phyloP scores from a whole-genome alignment of 2,888 invertebrate species.

The Theretra japonica region DNA sequence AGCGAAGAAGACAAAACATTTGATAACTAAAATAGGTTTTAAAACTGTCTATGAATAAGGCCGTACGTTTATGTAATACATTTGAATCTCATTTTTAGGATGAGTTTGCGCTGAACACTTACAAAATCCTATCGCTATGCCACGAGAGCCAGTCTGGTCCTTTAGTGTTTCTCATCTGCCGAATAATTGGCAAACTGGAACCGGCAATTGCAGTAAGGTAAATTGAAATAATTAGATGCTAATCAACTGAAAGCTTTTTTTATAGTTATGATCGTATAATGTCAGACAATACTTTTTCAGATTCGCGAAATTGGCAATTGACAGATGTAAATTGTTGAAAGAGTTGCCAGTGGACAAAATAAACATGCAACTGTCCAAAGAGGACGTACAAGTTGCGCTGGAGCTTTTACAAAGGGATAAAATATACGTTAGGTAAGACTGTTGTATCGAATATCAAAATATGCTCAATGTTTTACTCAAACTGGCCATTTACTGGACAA shows the following conservation, averaged over 20 bases:
- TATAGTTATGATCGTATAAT: background rate
- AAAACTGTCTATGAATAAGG: too few species aligned
- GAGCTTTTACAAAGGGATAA: slow-evolving; percentile 85
- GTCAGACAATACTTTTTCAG: slow-evolving; percentile 45
- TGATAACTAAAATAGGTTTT: too few species aligned
- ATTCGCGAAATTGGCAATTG: slow-evolving; percentile 88
- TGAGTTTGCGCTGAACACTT: slow-evolving; percentile 87
- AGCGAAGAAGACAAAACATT: too few species aligned
- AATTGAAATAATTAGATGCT: slow-evolving; percentile 28
- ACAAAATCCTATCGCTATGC: slow-evolving; percentile 88
- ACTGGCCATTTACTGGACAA: too few species aligned
- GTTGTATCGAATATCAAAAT: too few species aligned
- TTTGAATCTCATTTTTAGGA: slow-evolving; percentile 81
- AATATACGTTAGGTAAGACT: slow-evolving; percentile 84
- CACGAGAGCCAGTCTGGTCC: slow-evolving; percentile 89
- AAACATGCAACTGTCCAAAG: slow-evolving; percentile 86
- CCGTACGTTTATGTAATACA: too few species aligned
- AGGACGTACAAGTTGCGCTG: slow-evolving; percentile 88
- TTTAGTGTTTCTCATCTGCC: slow-evolving; percentile 88
- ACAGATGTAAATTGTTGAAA: slow-evolving; percentile 88
- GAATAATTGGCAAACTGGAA: slow-evolving; percentile 88
- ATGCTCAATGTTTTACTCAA: background rate
- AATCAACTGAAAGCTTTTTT: background rate
- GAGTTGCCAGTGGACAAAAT: slow-evolving; percentile 86
- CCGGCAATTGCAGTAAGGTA: slow-evolving; percentile 70